Conservation (phyloP, 2,113 vertebrate species). For the Orientallactaga bullata region DNA sequence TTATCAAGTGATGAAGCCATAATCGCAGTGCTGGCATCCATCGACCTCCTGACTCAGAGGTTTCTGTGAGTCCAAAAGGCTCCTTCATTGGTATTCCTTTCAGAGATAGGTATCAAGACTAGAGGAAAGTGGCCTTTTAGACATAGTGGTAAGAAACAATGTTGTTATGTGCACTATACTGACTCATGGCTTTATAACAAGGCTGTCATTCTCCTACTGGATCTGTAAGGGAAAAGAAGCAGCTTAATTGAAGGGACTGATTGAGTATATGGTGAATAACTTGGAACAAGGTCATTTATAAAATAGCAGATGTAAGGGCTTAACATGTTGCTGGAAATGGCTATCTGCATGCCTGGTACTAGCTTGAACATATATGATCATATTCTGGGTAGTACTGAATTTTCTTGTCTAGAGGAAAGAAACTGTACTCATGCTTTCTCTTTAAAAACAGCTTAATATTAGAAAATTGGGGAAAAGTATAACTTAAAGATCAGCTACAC, state of each 20-base stretch:
- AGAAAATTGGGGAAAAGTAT: background rate
- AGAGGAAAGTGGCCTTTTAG: background rate
- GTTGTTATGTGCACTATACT: background rate
- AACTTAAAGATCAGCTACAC: background rate
- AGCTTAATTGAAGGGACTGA: slow-evolving; percentile 5
- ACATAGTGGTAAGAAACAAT: background rate
- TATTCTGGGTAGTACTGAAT: background rate
- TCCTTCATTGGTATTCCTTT: slow-evolving; percentile 72
- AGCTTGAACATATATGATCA: background rate
- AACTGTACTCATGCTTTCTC: background rate
- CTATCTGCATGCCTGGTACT: background rate
- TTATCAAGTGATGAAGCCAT: slow-evolving; percentile 78
- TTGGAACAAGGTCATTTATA: background rate
- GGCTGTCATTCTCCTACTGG: background rate
- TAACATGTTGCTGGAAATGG: background rate
- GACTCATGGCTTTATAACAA: background rate
- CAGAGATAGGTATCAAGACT: slow-evolving; percentile 32
- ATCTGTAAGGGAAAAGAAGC: background rate
- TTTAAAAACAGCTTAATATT: slow-evolving; percentile 42
- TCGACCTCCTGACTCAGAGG: slow-evolving; percentile 65
- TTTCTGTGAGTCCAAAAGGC: slow-evolving; percentile 67
- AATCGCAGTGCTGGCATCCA: slow-evolving; percentile 68
- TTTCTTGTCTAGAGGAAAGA: background rate
- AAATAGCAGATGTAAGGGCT: background rate
- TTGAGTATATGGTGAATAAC: background rate